A percentile compares a stretch with the other conserved stretches of the same genome.
Conservation (phyloP, 2,888 invertebrate species). For the Diploptera punctata region DNA sequence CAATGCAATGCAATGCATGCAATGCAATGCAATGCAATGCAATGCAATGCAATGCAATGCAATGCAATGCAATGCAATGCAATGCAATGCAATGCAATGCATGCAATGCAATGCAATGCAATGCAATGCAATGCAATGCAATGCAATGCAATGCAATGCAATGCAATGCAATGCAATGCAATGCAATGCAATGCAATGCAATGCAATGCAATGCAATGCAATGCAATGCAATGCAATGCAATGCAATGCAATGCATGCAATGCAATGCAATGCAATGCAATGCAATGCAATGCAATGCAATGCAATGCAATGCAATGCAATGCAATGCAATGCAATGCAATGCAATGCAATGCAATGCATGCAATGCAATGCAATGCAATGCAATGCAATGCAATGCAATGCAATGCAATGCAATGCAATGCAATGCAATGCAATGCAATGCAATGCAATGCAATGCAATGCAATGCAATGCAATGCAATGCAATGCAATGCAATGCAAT, state of each 20-base stretch:
- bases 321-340: neutral
- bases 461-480: conserved; percentile 8
- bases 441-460: neutral
- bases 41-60: neutral
- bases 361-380: too few relatives aligned
- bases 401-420: neutral
- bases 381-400: too few relatives aligned
- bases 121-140: neutral
- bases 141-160: neutral
- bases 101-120: too few relatives aligned
- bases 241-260: too few relatives aligned
- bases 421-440: conserved; percentile 10
- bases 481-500: conserved; percentile 11
- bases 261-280: neutral
- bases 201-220: too few relatives aligned
- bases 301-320: neutral
- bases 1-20: too few relatives aligned
- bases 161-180: neutral
- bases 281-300: neutral
- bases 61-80: neutral
- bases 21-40: too few relatives aligned
- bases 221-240: too few relatives aligned
- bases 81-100: neutral
- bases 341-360: neutral
- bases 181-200: neutral